Evolutionary conservation across 2,113 vertebrate species (phyloP), one percentile per base, ranked within the genome.

Genomic region (Athene noctua): DNA sequence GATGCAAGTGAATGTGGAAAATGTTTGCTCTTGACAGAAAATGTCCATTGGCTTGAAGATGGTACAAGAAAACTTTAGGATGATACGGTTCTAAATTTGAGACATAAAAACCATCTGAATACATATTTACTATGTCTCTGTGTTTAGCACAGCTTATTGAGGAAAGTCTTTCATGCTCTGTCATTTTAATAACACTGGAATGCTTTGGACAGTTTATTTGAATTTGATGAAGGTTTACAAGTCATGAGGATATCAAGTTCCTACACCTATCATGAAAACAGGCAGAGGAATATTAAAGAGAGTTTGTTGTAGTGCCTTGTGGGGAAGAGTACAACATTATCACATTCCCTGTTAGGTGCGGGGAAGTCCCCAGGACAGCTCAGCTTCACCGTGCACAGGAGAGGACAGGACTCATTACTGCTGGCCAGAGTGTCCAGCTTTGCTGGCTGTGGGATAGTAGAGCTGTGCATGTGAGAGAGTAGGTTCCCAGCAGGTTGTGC

Each of bases 241-340:
- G n/a, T 23, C 0, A 0, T 25, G 65, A 84, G 30, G n/a, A 34
- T 79, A 44, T 68, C 26, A 44, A 10, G 19, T 72, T 80, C 58
- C 22, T 62, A 10, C 0, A 0, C 0, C 0, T 57, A 11, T 49
- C 13, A 21, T 58, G 67, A 51, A 73, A 66, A 42, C 1, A 58
- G 51, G 19, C n/a, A 78, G 46, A 81, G 36, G 20, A 82, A 59
- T 44, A 80, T 8, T 27, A 49, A 49, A 80, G n/a, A 71, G 62
- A 86, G 15, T 5, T 21, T 15, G 4, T 68, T 52, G 27, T 25
- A 75, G 54, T 40, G 47, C 13, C 25, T 71, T 40, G 32, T 49
- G 44, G 32, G 52, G 47, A 82, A 62, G 26, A 52, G 63, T 21
- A 23, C 6, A 55, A 32, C 23, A 29, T 52, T 15, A 25, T 5